Evolutionary conservation across 2,797 vertebrate species (phyloP), one percentile per base, ranked within the genome.

Genomic region (Cossypha caffra): DNA sequence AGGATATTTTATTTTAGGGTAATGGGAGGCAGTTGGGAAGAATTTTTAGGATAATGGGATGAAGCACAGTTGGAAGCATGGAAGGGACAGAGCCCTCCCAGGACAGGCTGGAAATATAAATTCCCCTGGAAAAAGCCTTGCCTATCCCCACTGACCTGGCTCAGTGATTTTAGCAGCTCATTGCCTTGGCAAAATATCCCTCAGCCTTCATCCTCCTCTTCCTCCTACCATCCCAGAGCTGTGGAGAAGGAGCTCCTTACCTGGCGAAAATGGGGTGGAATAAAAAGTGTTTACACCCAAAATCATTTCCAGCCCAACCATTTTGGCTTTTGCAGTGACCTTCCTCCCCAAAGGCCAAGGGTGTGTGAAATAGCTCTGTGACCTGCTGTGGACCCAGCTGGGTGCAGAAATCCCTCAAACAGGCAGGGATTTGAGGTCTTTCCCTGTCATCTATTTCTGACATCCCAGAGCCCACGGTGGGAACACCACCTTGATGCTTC

Each of bases 331-430:
- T 72, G 45, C 47, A 64, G 6, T 29, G 0, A 3, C 9, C 26
- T 82, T 63, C 25, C 38, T 85, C 19, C 59, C 74, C 28, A 20
- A 21, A 29, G 24, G 33, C 25, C 16, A 10, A 58, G 67, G 35
- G 43, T 40, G 1, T 63, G 76, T 71, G 88, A 83, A 80, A 90
- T 52, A 80, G 73, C 28, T 2, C 67, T 63, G 67, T 38, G 78
- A 79, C 63, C 75, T 71, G 61, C 93, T 91, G 73, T n/a, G 68
- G 58, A 16, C 72, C 35, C 75, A 80, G 64, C 90, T 86, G 88
- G 43, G 38, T 29, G 61, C 68, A 86, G 58, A 67, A 77, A 81
- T 90, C 58, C 47, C 45, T 81, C 18, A 43, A 72, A 78, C 26
- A 52, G 0, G 1, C 45, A 80, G 89, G 87, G 94, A 91, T 94